Conservation (phyloP, 1,140 invertebrate genomes). For the Cydia fagiglandana region DNA sequence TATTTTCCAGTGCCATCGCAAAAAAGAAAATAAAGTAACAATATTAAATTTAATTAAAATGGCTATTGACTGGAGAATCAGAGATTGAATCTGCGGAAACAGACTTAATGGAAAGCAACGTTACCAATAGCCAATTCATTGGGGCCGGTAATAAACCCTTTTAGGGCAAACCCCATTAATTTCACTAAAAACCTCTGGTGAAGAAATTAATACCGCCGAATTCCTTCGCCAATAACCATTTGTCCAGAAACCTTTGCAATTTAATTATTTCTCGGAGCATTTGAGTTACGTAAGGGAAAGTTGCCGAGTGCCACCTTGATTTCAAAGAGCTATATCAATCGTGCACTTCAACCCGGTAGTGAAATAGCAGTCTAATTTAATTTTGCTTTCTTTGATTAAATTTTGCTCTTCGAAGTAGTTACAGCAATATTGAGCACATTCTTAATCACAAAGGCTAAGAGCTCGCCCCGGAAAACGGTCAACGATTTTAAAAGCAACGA, state of each 20-base stretch:
- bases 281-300: slow-evolving; percentile 40
- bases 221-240: slow-evolving; percentile 46
- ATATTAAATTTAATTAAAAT: neutral
- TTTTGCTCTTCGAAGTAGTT: neutral
- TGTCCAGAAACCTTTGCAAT: slow-evolving; percentile 48
- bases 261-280: slow-evolving; percentile 47
- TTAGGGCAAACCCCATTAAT: slow-evolving; percentile 45
- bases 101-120: slow-evolving; percentile 41
- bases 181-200: slow-evolving; percentile 47
- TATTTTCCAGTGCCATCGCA: too few relatives aligned
- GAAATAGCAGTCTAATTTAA: slow-evolving; percentile 3
- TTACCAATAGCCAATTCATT: slow-evolving; percentile 43
- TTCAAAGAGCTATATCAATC: slow-evolving; percentile 43
- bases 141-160: slow-evolving; percentile 40
- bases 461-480: neutral
- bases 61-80: slow-evolving; percentile 28
- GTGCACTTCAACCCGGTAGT: slow-evolving; percentile 33
- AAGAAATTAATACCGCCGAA: slow-evolving; percentile 52
- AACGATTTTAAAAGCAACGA: too few relatives aligned
- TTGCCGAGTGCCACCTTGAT: slow-evolving; percentile 40
- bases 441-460: neutral
- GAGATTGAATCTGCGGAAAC: slow-evolving; percentile 39
- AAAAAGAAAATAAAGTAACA: neutral
- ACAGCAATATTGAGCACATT: neutral
- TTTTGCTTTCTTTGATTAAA: slow-evolving; percentile 2